Percentiles rank a stretch among this genome's conserved stretches.
These are phyloP conservation scores for Pedicia rivosa DNA, from an alignment of 2,888 invertebrate species.

Conservation along the genomic window DNA sequence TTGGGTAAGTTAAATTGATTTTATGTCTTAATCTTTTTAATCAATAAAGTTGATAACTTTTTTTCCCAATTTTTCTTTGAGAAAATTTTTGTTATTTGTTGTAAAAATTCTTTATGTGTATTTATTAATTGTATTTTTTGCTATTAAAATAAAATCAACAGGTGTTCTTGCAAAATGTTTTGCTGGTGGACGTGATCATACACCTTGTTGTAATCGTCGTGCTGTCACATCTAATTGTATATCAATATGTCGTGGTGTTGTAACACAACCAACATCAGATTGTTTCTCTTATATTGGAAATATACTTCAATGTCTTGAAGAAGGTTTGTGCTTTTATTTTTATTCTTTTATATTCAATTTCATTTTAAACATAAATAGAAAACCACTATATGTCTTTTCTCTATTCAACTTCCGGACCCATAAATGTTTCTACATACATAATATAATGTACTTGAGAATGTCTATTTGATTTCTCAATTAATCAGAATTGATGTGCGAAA, in stretches of 20 bases:
- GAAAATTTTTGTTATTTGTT: no score
- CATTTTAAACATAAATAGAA: not conserved
- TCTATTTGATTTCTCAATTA: no score
- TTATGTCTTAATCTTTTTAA: no score
- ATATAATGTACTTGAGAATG: no score
- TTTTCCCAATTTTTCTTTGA: no score
- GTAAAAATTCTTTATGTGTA: not conserved
- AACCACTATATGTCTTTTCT: not conserved
- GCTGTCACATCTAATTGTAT: conserved; percentile 54
- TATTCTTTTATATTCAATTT: no score
- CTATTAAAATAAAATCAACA: conserved; percentile 10
- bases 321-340: no score
- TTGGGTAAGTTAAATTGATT: conserved; percentile 47
- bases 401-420: no score
- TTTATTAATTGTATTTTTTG: conserved; percentile 2
- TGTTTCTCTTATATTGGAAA: conserved; percentile 71
- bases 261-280: conserved; percentile 42
- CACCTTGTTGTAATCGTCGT: conserved; percentile 53
- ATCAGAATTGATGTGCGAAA: no score
- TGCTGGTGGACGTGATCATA: conserved; percentile 50
- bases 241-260: conserved; percentile 55
- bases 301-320: conserved; percentile 72
- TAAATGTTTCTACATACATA: no score
- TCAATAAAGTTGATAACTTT: no score
- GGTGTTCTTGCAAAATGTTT: conserved; percentile 34